phyloP scores from a whole-genome alignment of 2,888 invertebrate species.

The Ochropleura leucogaster region DNA sequence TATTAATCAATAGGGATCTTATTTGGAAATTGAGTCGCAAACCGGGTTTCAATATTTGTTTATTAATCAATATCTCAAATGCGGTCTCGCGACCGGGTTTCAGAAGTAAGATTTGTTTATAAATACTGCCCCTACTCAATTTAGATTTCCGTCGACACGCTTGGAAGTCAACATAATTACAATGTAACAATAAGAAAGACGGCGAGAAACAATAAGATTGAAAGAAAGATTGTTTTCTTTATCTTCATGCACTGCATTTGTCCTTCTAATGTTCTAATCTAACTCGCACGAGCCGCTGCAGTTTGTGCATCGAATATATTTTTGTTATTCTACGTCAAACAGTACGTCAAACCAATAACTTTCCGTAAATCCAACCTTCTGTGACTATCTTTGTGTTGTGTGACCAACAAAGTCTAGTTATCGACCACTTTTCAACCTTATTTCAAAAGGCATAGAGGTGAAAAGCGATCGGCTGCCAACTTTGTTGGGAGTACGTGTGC shows the following conservation, averaged over 20 bases:
- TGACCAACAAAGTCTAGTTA: slow-evolving; percentile 19
- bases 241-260: slow-evolving; percentile 4
- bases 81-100: too few relatives aligned
- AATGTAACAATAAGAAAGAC: not conserved
- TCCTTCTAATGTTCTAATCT: not conserved
- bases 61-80: too few relatives aligned
- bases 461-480: not conserved
- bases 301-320: slow-evolving; percentile 12
- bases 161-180: not conserved
- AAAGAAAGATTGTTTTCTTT: slow-evolving; percentile 12
- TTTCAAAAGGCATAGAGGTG: not conserved
- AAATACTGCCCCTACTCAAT: not conserved
- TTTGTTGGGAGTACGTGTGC: slow-evolving; percentile 50
- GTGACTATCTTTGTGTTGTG: slow-evolving; percentile 47
- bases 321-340: slow-evolving; percentile 24
- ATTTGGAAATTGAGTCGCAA: too few relatives aligned
- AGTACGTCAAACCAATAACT: slow-evolving; percentile 29
- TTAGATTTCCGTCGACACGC: not conserved
- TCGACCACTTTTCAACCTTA: not conserved
- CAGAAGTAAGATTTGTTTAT: not conserved
- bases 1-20: too few relatives aligned
- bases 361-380: slow-evolving; percentile 51
- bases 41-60: too few relatives aligned
- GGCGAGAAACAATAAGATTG: not conserved
- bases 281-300: not conserved